Base-by-base conservation (phyloP, 2,113 vertebrate species). In the Microtus montanus region DNA sequence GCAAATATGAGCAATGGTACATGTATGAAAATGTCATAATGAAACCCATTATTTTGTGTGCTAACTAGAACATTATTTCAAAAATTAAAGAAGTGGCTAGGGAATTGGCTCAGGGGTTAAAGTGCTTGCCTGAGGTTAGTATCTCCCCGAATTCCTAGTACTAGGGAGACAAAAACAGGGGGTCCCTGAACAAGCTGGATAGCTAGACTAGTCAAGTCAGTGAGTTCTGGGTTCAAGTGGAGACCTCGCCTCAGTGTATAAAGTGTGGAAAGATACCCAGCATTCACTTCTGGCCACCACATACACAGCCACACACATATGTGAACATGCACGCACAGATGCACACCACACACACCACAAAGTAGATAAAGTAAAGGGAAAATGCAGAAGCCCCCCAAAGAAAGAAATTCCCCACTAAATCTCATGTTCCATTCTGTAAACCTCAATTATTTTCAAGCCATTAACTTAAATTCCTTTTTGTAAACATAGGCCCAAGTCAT, bases 391-490 rank as follows among this genome's bases (percentile, higher is more conserved):
- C 22, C 47, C 79, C 35, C 49, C 74, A 64, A 47, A 58, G 41
- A 79, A 33, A 41, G 38, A 52, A 82, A 91, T 84, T 90, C 28
- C 74, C 54, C 41, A 71, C 61, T 74, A 44, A 77, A 82, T 78
- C 87, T n/a, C 49, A 24, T 41, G 35, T 84, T 93, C 3, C 0
- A 91, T 96, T 95, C 1, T 10, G 63, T 54, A 75, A 75, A 49
- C 85, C 88, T 5, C 24, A 70, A 22, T 92, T 95, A 15, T 95
- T 82, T 84, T 64, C 38, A 80, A 54, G n/a, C 22, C 24, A 84
- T 24, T 58, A 9, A 85, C 13, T 90, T 54, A 79, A 89, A 47
- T 79, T 92, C 61, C 5, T 14, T 90, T 90, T 93, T 77, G 38
- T 80, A 79, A 61, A 63, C 33, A 80, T 41, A 79, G 38, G 8